Evolutionary conservation across 2,888 invertebrate species (phyloP), one percentile per base, ranked within the genome.

Genomic region (Aelia acuminata): DNA sequence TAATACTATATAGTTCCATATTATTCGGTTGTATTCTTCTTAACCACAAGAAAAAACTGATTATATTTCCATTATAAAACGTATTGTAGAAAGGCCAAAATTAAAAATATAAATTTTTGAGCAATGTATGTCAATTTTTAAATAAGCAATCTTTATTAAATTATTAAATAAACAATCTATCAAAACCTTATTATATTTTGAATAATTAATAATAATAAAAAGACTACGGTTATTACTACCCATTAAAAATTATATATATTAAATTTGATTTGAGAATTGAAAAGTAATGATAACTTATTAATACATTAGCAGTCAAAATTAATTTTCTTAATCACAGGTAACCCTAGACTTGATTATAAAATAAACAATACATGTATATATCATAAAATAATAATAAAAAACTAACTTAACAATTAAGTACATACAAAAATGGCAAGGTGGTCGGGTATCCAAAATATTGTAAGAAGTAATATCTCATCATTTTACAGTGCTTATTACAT

Each of bases 261-360:
- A 85, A 43, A 85, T 85, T 57, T 85, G 85, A 85, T 85, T 85
- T 50, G 31, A 43, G 39, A 15, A 85, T 53, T 85, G 50, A n/a
- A 85, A 53, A 85, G 43, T 85, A 85, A 4, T 39, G 13, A 85
- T 53, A 22, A 53, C 18, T 85, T 53, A 85, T 50, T 85, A 43
- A 85, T 85, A 85, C 43, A 85, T n/a, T 57, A 53, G 39, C 53
- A 53, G 85, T 85, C 85, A 53, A 53, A 85, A 85, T 31, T 85
- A 85, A 31, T 35, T 35, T 70, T 70, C 35, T 70, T 70, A 70
- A 85, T 85, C 85, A 85, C 85, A 85, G 85, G 49, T 85, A 85
- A 85, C 50, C 53, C 85, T 85, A 85, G 53, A 20, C 53, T 53
- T 85, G 53, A 31, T n/a, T 85, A 15, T 85, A 53, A 26, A 53